Conservation (phyloP, 2,888 invertebrate genomes). For the Cephus spinipes region DNA sequence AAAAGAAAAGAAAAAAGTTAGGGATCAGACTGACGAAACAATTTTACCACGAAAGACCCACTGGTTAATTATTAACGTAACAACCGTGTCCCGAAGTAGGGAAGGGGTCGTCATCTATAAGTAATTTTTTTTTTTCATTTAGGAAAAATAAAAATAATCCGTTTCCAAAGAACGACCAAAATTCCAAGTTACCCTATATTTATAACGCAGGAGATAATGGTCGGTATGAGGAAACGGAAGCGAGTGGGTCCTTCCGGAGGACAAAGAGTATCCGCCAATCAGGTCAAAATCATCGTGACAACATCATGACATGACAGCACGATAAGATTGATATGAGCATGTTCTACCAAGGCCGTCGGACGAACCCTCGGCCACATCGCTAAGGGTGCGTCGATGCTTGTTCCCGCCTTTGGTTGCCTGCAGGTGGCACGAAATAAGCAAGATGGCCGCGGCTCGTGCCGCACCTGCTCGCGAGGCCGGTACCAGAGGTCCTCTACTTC, state of each 20-base stretch:
- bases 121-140: background rate
- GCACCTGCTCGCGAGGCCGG: constrained; percentile 92
- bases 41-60: background rate
- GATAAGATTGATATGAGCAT: background rate
- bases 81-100: background rate
- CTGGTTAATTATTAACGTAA: background rate
- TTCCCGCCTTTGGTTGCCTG: constrained; percentile 58
- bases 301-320: background rate
- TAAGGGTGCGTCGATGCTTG: constrained; percentile 65
- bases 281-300: background rate
- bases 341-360: constrained; percentile 65
- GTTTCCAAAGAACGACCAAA: background rate
- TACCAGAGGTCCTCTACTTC: constrained; percentile 77
- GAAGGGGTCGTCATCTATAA: background rate
- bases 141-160: background rate
- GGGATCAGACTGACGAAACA: background rate
- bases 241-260: background rate
- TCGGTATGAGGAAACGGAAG: background rate
- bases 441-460: constrained; percentile 93
- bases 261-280: background rate
- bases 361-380: constrained; percentile 65
- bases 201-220: background rate
- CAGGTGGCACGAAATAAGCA: constrained; percentile 92
- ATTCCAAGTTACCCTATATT: background rate
- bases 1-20: constrained; percentile 7